Percentiles rank a stretch among this genome's conserved stretches.
These are phyloP conservation scores for Cheilosia vulpina DNA, from an alignment of 2,888 invertebrate genomes.

Conservation along the genomic window DNA sequence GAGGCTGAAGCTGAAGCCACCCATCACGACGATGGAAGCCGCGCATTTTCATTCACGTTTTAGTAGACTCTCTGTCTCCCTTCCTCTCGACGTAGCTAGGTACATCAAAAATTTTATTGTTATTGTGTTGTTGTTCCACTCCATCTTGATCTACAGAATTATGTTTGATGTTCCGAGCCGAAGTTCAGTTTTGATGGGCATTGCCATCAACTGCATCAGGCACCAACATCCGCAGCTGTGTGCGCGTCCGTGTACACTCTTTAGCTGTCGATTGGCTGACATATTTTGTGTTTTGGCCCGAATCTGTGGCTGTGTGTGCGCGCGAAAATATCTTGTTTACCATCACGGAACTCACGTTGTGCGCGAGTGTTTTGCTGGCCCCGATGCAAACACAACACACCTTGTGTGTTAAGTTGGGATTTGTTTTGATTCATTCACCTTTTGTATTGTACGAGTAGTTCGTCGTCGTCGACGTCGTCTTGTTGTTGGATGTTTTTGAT, in stretches of 20 bases:
- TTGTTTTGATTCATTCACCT: constrained; percentile 75
- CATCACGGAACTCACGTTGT: constrained; percentile 48
- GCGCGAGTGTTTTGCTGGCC: constrained; percentile 32
- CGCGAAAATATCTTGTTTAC: constrained; percentile 47
- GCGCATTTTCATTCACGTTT: neutral
- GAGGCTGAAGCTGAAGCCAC: neutral
- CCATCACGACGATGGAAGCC: neutral
- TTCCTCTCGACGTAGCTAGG: too few species aligned
- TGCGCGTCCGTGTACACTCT: neutral
- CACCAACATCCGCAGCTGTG: neutral
- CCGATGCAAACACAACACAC: constrained; percentile 57
- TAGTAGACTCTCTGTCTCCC: neutral
- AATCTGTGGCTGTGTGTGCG: constrained; percentile 27
- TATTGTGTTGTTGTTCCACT: constrained; percentile 6
- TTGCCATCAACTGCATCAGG: neutral
- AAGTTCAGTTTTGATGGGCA: constrained; percentile 11
- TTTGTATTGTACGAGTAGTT: constrained; percentile 29
- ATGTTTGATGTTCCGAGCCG: constrained; percentile 26
- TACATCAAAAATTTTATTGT: neutral
- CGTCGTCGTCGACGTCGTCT: constrained; percentile 26
- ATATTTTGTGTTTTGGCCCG: neutral
- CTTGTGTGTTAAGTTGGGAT: constrained; percentile 56
- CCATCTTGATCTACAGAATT: constrained; percentile 2
- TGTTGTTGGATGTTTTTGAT: constrained; percentile 15
- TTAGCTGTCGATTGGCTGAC: too few species aligned